These are phyloP conservation scores for Schizopygopsis pylzovi DNA, from an alignment of 2,797 vertebrate genomes.

Conservation along the genomic window DNA sequence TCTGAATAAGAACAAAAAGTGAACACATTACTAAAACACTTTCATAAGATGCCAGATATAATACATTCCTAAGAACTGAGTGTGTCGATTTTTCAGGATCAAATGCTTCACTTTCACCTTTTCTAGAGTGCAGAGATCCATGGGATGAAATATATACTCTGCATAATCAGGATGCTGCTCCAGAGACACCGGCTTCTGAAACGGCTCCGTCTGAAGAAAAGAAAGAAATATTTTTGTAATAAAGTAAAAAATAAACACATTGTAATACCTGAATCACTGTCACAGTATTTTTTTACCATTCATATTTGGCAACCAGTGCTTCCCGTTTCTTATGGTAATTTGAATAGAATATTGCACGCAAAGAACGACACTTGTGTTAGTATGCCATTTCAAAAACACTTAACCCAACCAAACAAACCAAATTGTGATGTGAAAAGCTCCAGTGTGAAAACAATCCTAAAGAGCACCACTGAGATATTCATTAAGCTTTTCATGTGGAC, in stretches of 20 bases:
- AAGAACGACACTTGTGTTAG: not conserved
- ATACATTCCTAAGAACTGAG: not conserved
- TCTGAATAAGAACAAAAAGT: slow-evolving; percentile 75
- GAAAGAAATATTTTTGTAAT: not conserved
- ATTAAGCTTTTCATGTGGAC: not conserved
- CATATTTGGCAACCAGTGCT: not conserved
- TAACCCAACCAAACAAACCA: not conserved
- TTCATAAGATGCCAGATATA: not conserved
- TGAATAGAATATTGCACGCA: not conserved
- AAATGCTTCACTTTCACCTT: slow-evolving; percentile 80
- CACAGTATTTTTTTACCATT: not conserved
- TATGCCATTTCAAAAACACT: not conserved
- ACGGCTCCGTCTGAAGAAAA: slow-evolving; percentile 89
- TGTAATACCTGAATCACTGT: not conserved
- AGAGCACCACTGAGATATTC: not conserved
- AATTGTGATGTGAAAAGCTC: not conserved
- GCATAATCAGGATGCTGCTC: slow-evolving; percentile 99
- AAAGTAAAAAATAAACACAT: not conserved
- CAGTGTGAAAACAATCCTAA: not conserved
- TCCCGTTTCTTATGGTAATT: not conserved
- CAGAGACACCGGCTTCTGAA: slow-evolving; percentile 97
- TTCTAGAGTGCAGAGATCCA: slow-evolving; percentile 98
- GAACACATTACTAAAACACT: not conserved
- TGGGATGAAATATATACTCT: slow-evolving; percentile 98
- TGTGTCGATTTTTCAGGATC: not conserved